These are phyloP conservation scores for Eupithecia subumbrata DNA, from an alignment of 2,888 invertebrate genomes.

Conservation along the genomic window DNA sequence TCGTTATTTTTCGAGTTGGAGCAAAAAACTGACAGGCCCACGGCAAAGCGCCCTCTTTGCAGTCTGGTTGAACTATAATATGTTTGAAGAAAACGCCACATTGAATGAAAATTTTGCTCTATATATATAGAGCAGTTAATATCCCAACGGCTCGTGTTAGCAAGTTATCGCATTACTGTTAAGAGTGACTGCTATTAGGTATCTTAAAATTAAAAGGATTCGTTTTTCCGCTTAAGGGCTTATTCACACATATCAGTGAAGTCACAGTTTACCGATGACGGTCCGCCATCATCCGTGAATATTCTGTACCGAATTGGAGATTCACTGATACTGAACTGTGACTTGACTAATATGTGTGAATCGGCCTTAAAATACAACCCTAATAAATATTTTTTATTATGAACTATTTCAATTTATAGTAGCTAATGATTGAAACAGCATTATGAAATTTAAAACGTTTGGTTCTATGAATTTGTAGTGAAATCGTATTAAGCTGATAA, in stretches of 20 bases:
- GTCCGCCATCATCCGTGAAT: too few species aligned
- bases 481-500: background rate
- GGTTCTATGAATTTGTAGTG: background rate
- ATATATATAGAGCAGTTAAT: background rate
- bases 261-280: too few species aligned
- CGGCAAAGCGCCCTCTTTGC: too few species aligned
- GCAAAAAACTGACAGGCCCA: too few species aligned
- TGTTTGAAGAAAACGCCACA: background rate
- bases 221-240: background rate
- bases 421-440: background rate
- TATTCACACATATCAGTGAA: too few species aligned
- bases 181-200: background rate
- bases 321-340: too few species aligned
- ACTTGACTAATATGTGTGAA: too few species aligned
- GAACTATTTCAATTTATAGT: background rate
- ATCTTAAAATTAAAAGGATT: background rate
- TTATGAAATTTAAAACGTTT: background rate
- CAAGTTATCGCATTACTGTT: background rate
- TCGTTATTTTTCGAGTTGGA: too few species aligned
- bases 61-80: background rate
- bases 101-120: background rate
- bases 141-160: background rate
- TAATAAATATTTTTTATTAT: background rate
- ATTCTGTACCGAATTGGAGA: too few species aligned
- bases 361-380: background rate